Conservation (phyloP, 1,140 invertebrate genomes). For the Drosophila seguyi region DNA sequence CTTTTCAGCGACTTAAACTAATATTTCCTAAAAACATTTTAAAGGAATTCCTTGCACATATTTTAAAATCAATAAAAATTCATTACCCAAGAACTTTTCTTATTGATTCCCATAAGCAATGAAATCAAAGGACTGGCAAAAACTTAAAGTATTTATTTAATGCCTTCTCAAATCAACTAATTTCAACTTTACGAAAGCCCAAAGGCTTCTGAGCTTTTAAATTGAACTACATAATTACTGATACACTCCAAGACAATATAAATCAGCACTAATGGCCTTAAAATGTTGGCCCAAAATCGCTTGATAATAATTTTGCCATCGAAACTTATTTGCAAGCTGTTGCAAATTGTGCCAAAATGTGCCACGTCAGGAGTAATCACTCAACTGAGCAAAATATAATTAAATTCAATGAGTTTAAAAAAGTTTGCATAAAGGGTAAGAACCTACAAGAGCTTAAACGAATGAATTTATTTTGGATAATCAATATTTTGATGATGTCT, state of each 20-base stretch:
- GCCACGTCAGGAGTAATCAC: slow-evolving; percentile 8
- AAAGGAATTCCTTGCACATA: not conserved
- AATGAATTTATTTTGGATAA: not conserved
- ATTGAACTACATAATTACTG: not conserved
- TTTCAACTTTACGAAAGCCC: not conserved
- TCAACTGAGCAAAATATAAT: slow-evolving; percentile 11
- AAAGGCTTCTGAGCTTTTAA: not conserved
- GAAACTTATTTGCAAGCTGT: slow-evolving; percentile 13
- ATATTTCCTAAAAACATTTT: too few species aligned
- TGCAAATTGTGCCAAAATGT: slow-evolving; percentile 15
- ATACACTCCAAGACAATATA: slow-evolving; percentile 5
- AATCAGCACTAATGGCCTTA: not conserved
- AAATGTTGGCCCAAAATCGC: not conserved
- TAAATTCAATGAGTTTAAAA: slow-evolving; percentile 13
- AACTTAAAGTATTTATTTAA: not conserved
- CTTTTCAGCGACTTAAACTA: not conserved
- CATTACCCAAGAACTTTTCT: not conserved
- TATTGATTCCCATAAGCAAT: not conserved
- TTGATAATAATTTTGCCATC: slow-evolving; percentile 1
- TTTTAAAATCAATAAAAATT: not conserved
- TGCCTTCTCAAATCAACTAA: not conserved
- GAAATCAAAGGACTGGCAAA: too few species aligned
- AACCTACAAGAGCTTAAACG: not conserved
- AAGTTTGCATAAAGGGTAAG: not conserved
- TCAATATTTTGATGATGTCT: not conserved